Evolutionary conservation across 2,797 vertebrate species (phyloP), one percentile per base, ranked within the genome.

Genomic region (Leptatherina wallacei): DNA sequence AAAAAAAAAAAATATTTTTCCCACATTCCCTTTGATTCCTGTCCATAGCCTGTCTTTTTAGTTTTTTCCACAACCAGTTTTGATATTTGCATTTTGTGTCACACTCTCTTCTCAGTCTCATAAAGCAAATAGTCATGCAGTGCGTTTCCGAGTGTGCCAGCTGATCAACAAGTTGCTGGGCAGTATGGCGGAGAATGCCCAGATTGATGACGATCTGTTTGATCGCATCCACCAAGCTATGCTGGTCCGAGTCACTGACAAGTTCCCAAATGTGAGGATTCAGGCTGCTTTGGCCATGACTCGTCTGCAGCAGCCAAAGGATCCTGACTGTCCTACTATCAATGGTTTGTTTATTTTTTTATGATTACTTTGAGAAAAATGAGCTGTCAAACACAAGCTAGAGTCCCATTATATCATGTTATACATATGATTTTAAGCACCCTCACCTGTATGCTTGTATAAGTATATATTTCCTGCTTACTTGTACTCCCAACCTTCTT

Each of bases 141-240:
- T 99, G 57, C 94, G 98, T 52, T 98, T 99, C 90, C 95, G 98
- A 62, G 95, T 86, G 0, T 99, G 98, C 82, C 98, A 99, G 81
- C 95, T 99, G 67, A 93, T 98, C 88, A 99, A 97, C 89, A 98
- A 97, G 85, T 85, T 99, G 85, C 94, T 99, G 90, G 96, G 96
- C 76, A 96, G 90, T 71, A 95, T 99, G 95, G 96, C 96, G 22
- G 98, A 98, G 90, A 96, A 98, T 65, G 97, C 97, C 30, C 96
- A 97, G 91, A 97, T 99, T 49, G 97, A 98, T 24, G 97, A 97
- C 49, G 96, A 96, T 60, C 91, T 99, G 57, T 99, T 97, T 86
- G 97, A 98, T 84, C 91, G 88, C 79, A 98, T 99, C 83, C 97
- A 98, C 68, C 95, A 95, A 84, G 95, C 96, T 73, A 99, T 99